Conservation (phyloP, 2,797 vertebrate genomes). For the Brotogeris chrysoptera region DNA sequence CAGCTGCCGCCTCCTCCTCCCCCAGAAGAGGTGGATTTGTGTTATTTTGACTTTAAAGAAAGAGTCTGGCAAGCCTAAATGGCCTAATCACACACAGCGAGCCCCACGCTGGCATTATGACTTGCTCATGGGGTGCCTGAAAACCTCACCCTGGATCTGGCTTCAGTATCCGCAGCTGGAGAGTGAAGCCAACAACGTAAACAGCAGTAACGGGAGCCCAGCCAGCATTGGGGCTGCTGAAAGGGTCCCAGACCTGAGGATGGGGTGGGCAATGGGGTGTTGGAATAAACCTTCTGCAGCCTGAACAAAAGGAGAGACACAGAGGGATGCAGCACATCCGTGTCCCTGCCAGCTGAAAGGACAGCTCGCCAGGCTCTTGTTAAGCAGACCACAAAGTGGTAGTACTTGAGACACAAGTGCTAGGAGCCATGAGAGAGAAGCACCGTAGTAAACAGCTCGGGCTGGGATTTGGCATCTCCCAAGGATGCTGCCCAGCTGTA, state of each 20-base stretch:
- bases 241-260: accelerated
- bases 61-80: not conserved
- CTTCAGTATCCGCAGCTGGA: conserved; percentile 44
- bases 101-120: not conserved
- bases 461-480: not conserved
- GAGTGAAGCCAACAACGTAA: conserved; percentile 37
- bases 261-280: accelerated
- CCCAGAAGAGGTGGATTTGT: not conserved
- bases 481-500: not conserved
- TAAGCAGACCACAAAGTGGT: conserved; percentile 23
- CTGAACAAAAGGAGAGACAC: not conserved
- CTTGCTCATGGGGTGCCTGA: not conserved
- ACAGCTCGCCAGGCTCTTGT: not conserved
- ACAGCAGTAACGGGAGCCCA: not conserved
- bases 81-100: not conserved
- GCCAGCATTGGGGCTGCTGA: accelerated
- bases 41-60: not conserved
- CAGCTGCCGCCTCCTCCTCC: not conserved
- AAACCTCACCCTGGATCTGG: conserved; percentile 22
- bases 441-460: not conserved
- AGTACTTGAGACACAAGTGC: conserved; percentile 36
- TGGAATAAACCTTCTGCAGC: not conserved
- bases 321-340: not conserved
- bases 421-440: not conserved
- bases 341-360: not conserved